Percentiles rank a stretch among this genome's conserved stretches.
phyloP scores from a whole-genome alignment of 1,140 invertebrate genomes.

The Drosophila tani region DNA sequence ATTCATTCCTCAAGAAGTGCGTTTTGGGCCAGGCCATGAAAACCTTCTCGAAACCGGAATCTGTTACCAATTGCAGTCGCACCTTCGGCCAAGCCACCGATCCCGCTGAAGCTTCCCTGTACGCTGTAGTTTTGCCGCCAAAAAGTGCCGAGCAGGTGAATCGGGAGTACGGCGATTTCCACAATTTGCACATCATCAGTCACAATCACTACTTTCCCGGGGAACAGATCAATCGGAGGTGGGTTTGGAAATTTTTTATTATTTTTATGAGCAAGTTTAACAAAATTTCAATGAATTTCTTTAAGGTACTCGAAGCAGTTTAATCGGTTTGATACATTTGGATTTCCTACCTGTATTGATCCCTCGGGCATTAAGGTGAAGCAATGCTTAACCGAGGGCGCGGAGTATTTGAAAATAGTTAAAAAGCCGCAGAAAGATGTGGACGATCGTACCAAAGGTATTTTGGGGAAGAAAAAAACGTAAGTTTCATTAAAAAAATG shows the following conservation, averaged over 20 bases:
- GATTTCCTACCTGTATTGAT: constrained; percentile 12
- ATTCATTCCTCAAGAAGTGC: constrained; percentile 52
- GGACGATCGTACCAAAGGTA: constrained; percentile 60
- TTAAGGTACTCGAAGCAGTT: constrained; percentile 61
- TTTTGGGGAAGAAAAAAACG: constrained; percentile 54
- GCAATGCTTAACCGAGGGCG: constrained; percentile 54
- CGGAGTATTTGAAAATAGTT: constrained; percentile 55
- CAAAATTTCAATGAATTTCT: neutral
- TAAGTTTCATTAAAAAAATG: constrained; percentile 24
- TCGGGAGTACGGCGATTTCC: constrained; percentile 54
- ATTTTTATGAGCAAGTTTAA: too few species aligned
- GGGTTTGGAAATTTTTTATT: too few species aligned
- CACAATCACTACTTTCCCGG: constrained; percentile 78
- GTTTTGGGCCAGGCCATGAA: constrained; percentile 51
- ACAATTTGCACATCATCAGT: constrained; percentile 69
- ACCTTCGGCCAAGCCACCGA: constrained; percentile 42
- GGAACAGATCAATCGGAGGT: constrained; percentile 71
- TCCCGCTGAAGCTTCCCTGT: constrained; percentile 17
- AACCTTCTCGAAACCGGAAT: constrained; percentile 59
- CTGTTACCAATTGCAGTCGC: constrained; percentile 58
- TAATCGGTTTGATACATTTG: constrained; percentile 30
- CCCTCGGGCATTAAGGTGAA: constrained; percentile 35
- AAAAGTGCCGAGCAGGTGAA: constrained; percentile 67
- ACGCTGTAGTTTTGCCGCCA: constrained; percentile 57
- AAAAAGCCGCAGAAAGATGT: constrained; percentile 67